Conservation (phyloP, 2,888 invertebrate species). For the Epicampocera succincta region DNA sequence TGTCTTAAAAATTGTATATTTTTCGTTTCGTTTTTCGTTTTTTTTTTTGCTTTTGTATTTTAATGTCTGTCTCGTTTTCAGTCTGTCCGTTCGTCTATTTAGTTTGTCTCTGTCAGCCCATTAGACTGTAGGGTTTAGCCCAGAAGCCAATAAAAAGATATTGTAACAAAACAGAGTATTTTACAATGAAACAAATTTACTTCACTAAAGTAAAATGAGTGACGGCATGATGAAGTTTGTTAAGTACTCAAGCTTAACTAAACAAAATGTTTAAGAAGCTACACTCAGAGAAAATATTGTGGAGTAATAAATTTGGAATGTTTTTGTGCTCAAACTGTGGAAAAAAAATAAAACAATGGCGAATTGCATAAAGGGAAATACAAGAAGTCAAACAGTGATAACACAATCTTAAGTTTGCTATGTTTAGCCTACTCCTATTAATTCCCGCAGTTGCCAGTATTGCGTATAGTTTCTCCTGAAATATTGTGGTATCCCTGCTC, state of each 20-base stretch:
- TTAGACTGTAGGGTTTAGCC: slow-evolving; percentile 52
- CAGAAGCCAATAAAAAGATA: slow-evolving; percentile 47
- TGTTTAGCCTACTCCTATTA: too few relatives aligned
- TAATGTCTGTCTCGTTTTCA: slow-evolving; percentile 8
- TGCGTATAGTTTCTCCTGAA: too few relatives aligned
- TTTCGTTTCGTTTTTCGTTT: background rate
- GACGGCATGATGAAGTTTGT: slow-evolving; percentile 41
- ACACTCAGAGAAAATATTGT: slow-evolving; percentile 21
- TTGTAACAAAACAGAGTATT: slow-evolving; percentile 7
- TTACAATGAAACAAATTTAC: slow-evolving; percentile 36
- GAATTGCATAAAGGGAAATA: too few relatives aligned
- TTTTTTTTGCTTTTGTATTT: slow-evolving; percentile 3
- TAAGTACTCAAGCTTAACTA: background rate
- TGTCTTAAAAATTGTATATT: slow-evolving; percentile 8
- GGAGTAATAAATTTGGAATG: too few relatives aligned
- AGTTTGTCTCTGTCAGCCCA: slow-evolving; percentile 32
- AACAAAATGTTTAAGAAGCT: background rate
- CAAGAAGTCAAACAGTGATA: too few relatives aligned
- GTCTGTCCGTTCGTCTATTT: slow-evolving; percentile 16
- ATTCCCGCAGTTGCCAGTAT: too few relatives aligned
- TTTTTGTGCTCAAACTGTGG: too few relatives aligned
- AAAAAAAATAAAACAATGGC: too few relatives aligned
- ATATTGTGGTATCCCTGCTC: too few relatives aligned
- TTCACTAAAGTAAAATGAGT: slow-evolving; percentile 34
- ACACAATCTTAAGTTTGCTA: too few relatives aligned